Base-by-base conservation (phyloP, 2,113 vertebrate genomes). In the Baryphthengus martii region DNA sequence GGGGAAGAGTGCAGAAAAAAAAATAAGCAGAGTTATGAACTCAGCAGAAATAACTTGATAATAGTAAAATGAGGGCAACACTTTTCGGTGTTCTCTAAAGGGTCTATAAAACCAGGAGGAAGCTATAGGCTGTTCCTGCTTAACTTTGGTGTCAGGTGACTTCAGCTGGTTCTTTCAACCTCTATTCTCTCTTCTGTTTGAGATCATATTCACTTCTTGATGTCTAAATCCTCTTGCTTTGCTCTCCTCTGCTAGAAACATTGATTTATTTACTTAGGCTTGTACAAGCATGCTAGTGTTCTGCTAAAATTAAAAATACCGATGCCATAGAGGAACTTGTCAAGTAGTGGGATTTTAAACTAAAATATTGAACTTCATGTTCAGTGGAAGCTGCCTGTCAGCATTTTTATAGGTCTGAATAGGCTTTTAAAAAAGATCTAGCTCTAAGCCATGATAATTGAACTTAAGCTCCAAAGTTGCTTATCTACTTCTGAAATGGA, bases 401-500 rank as follows among this genome's bases (percentile, higher is more conserved):
- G 58, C 58, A 70, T 93, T 86, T 95, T 93, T 53, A 33, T 76
- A 33, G 58, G 28, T 76, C 66, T 95, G 83, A 92, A 85, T 56
- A 76, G 74, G 61, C 73, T 82, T 91, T 89, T 59, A 39, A 78
- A 88, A 83, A 79, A 79, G 65, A 75, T 85, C 78, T 53, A 56
- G 13, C 53, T 89, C 33, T 91, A 90, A 94, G 66, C 72, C 68
- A 85, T 79, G 17, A 68, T 91, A 94, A 95, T 91, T 88, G 68
- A 90, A 94, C 77, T 88, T 95, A 89, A 91, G 70, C 83, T 93
- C 4, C 2, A 71, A 68, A 93, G 28, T 96, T 92, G 75, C 88
- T 88, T 86, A 95, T 88, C 67, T 91, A 5, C 50, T 91, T 59
- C 70, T 86, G 75, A 91, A 96, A 96, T 84, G 76, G 82, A 83